phyloP scores from a whole-genome alignment of 2,113 vertebrate genomes.

The Saccopteryx bilineata region DNA sequence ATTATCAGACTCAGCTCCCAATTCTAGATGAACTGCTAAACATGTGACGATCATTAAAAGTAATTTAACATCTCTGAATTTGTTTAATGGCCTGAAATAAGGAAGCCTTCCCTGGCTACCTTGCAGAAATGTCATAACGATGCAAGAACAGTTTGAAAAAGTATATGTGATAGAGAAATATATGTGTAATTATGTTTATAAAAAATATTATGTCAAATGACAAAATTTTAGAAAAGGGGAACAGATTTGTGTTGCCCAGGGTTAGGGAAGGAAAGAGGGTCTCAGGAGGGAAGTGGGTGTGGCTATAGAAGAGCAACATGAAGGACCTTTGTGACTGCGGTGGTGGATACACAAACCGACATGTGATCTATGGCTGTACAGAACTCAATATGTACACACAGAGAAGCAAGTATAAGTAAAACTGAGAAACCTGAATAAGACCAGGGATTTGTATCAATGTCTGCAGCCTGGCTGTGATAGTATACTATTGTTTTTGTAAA shows the following conservation, averaged over 20 bases:
- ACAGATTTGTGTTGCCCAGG: background rate
- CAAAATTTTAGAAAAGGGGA: constrained; percentile 60
- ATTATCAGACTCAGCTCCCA: background rate
- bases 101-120: constrained; percentile 20
- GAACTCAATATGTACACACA: background rate
- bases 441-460: background rate
- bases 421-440: background rate
- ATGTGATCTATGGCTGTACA: background rate
- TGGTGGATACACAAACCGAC: background rate
- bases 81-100: constrained; percentile 39
- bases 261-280: background rate
- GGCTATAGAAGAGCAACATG: background rate
- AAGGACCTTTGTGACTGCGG: background rate
- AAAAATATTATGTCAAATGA: constrained; percentile 49
- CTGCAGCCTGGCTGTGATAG: background rate
- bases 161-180: background rate
- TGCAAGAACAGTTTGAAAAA: constrained; percentile 39
- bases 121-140: constrained; percentile 57
- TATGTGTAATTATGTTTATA: constrained; percentile 39
- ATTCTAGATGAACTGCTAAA: background rate
- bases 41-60: constrained; percentile 19
- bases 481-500: background rate
- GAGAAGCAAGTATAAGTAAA: constrained; percentile 12
- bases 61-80: constrained; percentile 25
- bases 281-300: background rate